Conservation (phyloP, 1,140 invertebrate genomes). For the Anastrepha ludens region DNA sequence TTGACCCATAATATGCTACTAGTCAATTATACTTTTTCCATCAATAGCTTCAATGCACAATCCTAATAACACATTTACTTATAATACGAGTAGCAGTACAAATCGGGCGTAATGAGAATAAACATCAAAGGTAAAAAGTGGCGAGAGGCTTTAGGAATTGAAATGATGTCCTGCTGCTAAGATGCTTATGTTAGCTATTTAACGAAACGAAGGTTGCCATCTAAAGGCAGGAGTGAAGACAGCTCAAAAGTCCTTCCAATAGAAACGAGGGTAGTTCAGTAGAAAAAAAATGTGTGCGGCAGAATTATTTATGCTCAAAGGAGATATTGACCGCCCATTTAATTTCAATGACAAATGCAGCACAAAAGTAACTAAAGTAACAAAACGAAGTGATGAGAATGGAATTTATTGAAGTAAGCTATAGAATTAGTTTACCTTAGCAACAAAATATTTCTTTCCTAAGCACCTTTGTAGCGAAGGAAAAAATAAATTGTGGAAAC, state of each 20-base stretch:
- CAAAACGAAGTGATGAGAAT: not conserved
- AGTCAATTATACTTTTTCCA: not conserved
- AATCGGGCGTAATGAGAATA: not conserved
- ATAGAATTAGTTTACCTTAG: constrained; percentile 10
- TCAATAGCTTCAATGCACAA: not conserved
- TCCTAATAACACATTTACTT: not conserved
- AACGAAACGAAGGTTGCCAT: not conserved
- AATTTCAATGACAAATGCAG: not conserved
- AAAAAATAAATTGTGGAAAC: not conserved
- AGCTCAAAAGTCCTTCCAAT: not conserved
- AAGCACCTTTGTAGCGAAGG: not conserved
- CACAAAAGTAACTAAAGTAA: constrained; percentile 34
- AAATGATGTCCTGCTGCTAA: constrained; percentile 35
- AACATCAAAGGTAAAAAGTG: constrained; percentile 35
- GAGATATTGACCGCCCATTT: not conserved
- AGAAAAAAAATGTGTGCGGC: not conserved
- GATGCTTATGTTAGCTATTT: constrained; percentile 29
- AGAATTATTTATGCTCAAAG: constrained; percentile 29
- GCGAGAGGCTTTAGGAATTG: not conserved
- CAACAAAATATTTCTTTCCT: not conserved
- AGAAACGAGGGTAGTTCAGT: not conserved
- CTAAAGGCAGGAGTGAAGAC: not conserved
- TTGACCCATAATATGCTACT: not conserved
- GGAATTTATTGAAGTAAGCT: not conserved
- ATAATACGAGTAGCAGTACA: not conserved